phyloP scores from a whole-genome alignment of 2,113 vertebrate species.

The Vireo altiloquus region DNA sequence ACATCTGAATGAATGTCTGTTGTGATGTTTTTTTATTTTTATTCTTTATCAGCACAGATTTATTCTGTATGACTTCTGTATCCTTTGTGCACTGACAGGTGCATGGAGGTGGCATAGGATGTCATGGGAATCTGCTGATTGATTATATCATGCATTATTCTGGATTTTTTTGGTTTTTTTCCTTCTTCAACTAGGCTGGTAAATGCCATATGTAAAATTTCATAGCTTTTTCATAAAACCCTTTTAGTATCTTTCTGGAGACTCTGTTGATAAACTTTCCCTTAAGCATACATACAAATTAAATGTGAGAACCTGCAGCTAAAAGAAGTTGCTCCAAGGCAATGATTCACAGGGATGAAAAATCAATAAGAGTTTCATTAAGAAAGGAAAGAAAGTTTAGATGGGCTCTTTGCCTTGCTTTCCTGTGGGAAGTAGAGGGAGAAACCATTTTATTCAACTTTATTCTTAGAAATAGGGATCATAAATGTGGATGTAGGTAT shows the following conservation, averaged over 20 bases:
- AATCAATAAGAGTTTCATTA: conserved; percentile 88
- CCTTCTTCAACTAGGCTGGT: conserved; percentile 35
- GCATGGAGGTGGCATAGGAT: neutral
- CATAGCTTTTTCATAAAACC: conserved; percentile 60
- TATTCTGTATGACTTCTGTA: neutral
- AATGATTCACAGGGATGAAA: conserved; percentile 83
- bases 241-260: conserved; percentile 54
- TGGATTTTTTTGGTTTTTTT: neutral
- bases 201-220: conserved; percentile 56
- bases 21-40: neutral
- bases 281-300: conserved; percentile 78
- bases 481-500: neutral
- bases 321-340: conserved; percentile 77
- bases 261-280: conserved; percentile 72
- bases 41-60: neutral
- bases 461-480: conserved; percentile 9
- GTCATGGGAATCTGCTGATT: neutral
- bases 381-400: conserved; percentile 71
- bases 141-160: conserved; percentile 30
- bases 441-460: conserved; percentile 34
- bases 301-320: conserved; percentile 79
- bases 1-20: neutral
- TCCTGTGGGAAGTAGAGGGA: conserved; percentile 30
- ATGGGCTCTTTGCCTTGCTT: conserved; percentile 37
- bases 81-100: neutral